Evolutionary conservation across 2,797 vertebrate genomes (phyloP).

Genomic region (Eleutherodactylus coqui): DNA sequence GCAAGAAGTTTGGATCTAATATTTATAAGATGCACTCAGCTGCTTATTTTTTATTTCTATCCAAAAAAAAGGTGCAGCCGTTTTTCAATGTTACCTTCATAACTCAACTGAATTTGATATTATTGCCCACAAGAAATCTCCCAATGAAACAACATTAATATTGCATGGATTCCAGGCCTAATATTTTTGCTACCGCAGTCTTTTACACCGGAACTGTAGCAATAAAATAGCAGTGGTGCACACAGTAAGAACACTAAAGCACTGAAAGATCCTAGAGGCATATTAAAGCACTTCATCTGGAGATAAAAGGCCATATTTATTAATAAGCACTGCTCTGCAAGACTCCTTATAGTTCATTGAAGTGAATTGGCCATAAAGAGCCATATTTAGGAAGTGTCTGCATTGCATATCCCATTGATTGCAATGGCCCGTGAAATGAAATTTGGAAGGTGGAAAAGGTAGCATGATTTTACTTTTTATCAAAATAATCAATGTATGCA

Average conservation of each 20-base stretch:
- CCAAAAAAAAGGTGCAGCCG: not conserved
- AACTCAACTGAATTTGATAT: slow-evolving; percentile 6
- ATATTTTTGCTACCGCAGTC: slow-evolving; percentile 7
- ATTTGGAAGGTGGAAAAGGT: slow-evolving; percentile 7
- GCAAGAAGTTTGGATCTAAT: not conserved
- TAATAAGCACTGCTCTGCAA: slow-evolving; percentile 44
- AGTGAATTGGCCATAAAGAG: slow-evolving; percentile 44
- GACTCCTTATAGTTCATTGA: slow-evolving; percentile 40
- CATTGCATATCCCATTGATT: slow-evolving; percentile 43
- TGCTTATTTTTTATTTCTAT: not conserved
- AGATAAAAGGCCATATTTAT: slow-evolving; percentile 49
- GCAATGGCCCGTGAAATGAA: slow-evolving; percentile 47
- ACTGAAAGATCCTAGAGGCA: slow-evolving; percentile 34
- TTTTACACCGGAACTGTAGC: not conserved
- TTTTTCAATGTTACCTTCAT: slow-evolving; percentile 14
- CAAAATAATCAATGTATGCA: not conserved
- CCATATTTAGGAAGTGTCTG: slow-evolving; percentile 38
- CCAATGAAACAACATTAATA: slow-evolving; percentile 27
- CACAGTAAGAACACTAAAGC: slow-evolving; percentile 25
- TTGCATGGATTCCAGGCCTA: slow-evolving; percentile 9
- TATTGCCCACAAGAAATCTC: slow-evolving; percentile 30
- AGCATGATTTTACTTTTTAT: not conserved
- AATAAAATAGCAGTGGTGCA: slow-evolving; percentile 45
- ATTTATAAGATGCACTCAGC: not conserved
- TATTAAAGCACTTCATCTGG: slow-evolving; percentile 54